Conservation (phyloP, 2,888 invertebrate genomes). For the Branchellion lobata region DNA sequence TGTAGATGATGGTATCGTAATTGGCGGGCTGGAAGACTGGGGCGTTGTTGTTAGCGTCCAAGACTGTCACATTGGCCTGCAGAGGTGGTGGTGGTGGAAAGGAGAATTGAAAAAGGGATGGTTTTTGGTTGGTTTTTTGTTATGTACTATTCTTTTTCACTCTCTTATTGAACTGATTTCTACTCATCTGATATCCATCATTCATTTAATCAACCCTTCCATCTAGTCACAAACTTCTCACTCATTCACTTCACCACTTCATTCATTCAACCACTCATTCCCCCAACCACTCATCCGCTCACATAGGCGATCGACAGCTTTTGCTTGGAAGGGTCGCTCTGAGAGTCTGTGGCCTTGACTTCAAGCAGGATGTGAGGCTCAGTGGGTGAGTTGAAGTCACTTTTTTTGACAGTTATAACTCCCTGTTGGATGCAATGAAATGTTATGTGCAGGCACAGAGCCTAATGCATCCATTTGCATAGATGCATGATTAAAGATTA, state of each 20-base stretch:
- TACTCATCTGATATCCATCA: too few relatives aligned
- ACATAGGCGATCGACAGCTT: slow-evolving; percentile 76
- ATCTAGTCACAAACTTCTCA: too few relatives aligned
- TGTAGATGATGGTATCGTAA: slow-evolving; percentile 79
- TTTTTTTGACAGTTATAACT: slow-evolving; percentile 74
- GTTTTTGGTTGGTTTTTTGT: not conserved
- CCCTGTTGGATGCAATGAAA: slow-evolving; percentile 65
- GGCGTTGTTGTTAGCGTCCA: slow-evolving; percentile 35
- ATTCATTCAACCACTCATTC: not conserved
- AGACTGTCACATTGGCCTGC: slow-evolving; percentile 16
- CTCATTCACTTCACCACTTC: too few relatives aligned
- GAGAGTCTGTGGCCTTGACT: slow-evolving; percentile 79
- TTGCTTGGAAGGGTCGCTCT: slow-evolving; percentile 67
- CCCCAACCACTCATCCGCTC: slow-evolving; percentile 55
- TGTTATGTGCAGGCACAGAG: too few relatives aligned
- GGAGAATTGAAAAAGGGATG: not conserved
- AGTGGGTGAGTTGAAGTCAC: slow-evolving; percentile 77
- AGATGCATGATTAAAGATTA: too few relatives aligned
- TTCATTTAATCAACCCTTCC: too few relatives aligned
- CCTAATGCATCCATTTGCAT: too few relatives aligned
- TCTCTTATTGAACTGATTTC: too few relatives aligned
- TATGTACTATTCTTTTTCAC: not conserved
- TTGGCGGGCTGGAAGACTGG: slow-evolving; percentile 56
- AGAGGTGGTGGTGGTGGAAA: not conserved
- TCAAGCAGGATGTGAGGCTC: slow-evolving; percentile 73